phyloP scores from a whole-genome alignment of 2,888 invertebrate species.

The Formica aserva region DNA sequence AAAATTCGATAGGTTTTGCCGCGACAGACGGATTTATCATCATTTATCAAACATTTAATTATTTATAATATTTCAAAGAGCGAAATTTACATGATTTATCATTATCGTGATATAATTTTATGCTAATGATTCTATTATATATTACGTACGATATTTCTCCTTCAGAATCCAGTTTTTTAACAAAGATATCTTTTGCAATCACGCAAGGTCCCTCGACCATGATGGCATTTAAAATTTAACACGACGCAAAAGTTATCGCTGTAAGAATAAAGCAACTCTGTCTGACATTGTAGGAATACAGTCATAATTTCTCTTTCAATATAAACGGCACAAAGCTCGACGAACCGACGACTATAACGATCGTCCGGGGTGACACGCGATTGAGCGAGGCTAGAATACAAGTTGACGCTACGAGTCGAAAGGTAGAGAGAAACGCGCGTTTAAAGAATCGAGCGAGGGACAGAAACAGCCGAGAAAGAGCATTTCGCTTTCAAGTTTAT shows the following conservation, averaged over 20 bases:
- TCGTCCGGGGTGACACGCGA: constrained; percentile 49
- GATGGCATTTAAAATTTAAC: constrained; percentile 4
- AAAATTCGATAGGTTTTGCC: neutral
- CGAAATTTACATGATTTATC: neutral
- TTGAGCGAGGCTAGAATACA: constrained; percentile 42
- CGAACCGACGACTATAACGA: constrained; percentile 38
- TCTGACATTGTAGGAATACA: constrained; percentile 9
- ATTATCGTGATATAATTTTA: neutral
- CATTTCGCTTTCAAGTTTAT: constrained; percentile 81
- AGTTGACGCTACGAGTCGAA: constrained; percentile 30
- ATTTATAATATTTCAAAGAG: neutral
- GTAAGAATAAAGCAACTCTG: constrained; percentile 27
- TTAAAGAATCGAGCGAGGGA: constrained; percentile 36
- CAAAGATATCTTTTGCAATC: constrained; percentile 6
- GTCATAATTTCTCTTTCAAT: constrained; percentile 53
- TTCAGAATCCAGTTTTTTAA: constrained; percentile 7
- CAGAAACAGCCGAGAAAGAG: constrained; percentile 56
- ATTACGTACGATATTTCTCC: neutral
- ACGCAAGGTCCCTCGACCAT: neutral
- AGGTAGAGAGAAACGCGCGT: constrained; percentile 42
- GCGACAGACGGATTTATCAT: neutral
- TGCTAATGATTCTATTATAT: neutral
- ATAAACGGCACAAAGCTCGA: constrained; percentile 25
- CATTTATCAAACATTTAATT: neutral
- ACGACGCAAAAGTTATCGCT: constrained; percentile 20